Base-by-base conservation (phyloP, 1,140 invertebrate genomes). In the Nomia melanderi region DNA sequence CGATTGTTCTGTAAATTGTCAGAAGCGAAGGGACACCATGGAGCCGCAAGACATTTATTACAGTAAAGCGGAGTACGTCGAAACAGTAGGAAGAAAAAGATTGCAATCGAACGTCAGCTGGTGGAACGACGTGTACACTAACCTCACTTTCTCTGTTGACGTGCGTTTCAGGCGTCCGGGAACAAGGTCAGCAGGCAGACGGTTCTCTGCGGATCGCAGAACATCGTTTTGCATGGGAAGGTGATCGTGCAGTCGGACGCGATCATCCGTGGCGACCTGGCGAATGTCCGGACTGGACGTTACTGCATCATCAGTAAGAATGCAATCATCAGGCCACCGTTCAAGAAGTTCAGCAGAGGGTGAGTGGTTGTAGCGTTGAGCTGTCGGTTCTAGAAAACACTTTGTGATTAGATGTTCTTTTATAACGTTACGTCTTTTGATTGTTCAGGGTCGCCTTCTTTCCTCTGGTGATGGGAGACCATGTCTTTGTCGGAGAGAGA, bases 301-400 rank as follows among this genome's bases (percentile, higher is more conserved):
- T 98, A 98, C 91, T 99, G 98, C 93, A 96, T 99, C 67, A 98
- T 99, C 39, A 97, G 97, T 86, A 97, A 96, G 91, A 96, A 96
- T 86, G 97, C 98, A 6, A 98, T 99, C 14, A 97, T 99, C 81
- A 92, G 99, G 80, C 99, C 99, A 60, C 98, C 98, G 36, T 99
- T 98, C 86, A 99, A 99, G 90, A 98, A 99, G 92, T 99, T 99
- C 89, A 98, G 97, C 88, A 99, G 98, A 95, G 98, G 98, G 96
- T 97, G 93, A 91, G 88, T 87, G 57, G 27, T 29, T 0, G 1
- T n/a, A n/a, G n/a, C n/a, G n/a, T n/a, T n/a, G n/a, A n/a, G n/a
- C n/a, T n/a, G n/a, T n/a, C n/a, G n/a, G n/a, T n/a, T n/a, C n/a
- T n/a, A n/a, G n/a, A n/a, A n/a, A n/a, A n/a, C n/a, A n/a, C n/a